Evolutionary conservation across 2,113 vertebrate species (phyloP), one percentile per base, ranked within the genome.

Genomic region (Elephantulus edwardii): DNA sequence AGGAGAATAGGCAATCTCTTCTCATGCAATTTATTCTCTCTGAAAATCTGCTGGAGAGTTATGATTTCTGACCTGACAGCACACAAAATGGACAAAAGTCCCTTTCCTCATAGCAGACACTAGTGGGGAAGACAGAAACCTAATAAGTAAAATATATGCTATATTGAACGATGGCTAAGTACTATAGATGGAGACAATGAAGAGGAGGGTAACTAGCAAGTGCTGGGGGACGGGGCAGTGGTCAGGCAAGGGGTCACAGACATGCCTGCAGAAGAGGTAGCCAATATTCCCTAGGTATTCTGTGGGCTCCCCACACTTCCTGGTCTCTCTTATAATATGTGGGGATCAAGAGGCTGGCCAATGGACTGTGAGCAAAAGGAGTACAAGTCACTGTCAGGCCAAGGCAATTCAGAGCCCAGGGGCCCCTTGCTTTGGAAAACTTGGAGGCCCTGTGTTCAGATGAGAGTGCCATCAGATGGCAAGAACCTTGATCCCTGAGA

Each of bases 351-450:
- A 35, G 58, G 50, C 54, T 94, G 83, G 83, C 79, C 83, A 72
- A 46, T 52, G 78, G 71, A 56, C 56, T 70, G 22, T 52, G n/a
- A 93, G 44, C 86, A 74, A 89, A 93, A 90, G 68, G 83, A n/a
- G 38, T 17, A n/a, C n/a, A 40, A 88, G 68, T 52, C 76, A 83
- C 75, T 91, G 75, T 83, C 16, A 58, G 89, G 70, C 66, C 80
- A 90, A 90, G 0, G 30, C 50, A 14, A 10, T 26, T 86, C 42
- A 62, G 83, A 94, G 80, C 28, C 72, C 54, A 33, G 33, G 86
- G 44, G 48, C 52, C 38, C 38, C 78, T 10, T 74, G 52, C 42
- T 14, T 78, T 9, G 35, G 81, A 87, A 86, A 91, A 70, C n/a
- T 56, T 71, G 46, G 66, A 92, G 79, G 80, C 80, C 72, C 56